phyloP scores from a whole-genome alignment of 1,140 invertebrate species.

The Trichonephila clavata region DNA sequence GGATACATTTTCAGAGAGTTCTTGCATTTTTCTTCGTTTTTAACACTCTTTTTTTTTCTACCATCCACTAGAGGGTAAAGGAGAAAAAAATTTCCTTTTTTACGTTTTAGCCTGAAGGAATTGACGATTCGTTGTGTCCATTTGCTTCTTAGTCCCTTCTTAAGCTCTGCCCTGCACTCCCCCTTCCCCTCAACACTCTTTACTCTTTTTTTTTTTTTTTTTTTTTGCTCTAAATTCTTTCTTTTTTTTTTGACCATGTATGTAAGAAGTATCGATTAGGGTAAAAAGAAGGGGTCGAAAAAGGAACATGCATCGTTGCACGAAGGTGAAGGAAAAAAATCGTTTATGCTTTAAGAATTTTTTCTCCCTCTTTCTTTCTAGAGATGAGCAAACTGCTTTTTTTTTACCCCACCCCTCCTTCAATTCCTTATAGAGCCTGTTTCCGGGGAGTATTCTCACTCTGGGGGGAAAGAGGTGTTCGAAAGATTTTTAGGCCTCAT shows the following conservation, averaged over 20 bases:
- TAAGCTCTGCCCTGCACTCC: slow-evolving; percentile 28
- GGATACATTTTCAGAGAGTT: slow-evolving; percentile 65
- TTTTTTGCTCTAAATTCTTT: background rate
- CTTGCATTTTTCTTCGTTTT: slow-evolving; percentile 47
- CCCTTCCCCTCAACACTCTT: no score
- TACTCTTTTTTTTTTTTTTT: background rate
- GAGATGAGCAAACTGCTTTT: slow-evolving; percentile 43
- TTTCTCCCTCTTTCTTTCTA: slow-evolving; percentile 30
- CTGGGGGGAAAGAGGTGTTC: slow-evolving; percentile 5
- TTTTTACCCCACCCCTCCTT: background rate
- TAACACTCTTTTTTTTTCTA: slow-evolving; percentile 45
- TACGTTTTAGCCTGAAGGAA: slow-evolving; percentile 45
- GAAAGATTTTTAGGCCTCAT: slow-evolving; percentile 58
- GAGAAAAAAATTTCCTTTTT: background rate
- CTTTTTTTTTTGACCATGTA: background rate
- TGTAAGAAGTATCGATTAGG: slow-evolving; percentile 19
- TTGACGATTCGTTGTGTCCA: slow-evolving; percentile 68
- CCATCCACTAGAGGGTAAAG: background rate
- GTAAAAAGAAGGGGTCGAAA: background rate
- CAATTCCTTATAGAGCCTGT: background rate
- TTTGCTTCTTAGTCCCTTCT: slow-evolving; percentile 63
- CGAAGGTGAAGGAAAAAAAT: slow-evolving; percentile 10
- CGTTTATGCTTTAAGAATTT: slow-evolving; percentile 43
- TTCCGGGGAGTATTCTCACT: slow-evolving; percentile 44
- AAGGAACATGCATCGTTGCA: slow-evolving; percentile 44